phyloP scores from a whole-genome alignment of 1,140 invertebrate genomes.

The Penaeus chinensis region DNA sequence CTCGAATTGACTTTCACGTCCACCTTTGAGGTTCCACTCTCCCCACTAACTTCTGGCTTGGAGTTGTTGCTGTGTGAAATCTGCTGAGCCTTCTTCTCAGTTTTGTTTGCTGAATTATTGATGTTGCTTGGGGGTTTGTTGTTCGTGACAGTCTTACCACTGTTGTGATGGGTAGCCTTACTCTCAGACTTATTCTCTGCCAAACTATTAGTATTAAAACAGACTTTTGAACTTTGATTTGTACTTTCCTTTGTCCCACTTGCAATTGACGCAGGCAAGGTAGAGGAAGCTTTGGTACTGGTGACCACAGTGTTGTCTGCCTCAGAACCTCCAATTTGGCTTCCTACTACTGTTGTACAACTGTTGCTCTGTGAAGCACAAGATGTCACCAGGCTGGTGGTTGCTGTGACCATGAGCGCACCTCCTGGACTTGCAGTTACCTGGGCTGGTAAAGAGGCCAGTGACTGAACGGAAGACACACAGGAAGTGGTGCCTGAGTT shows the following conservation, averaged over 20 bases:
- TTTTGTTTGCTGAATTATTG: constrained; percentile 23
- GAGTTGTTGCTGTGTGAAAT: constrained; percentile 24
- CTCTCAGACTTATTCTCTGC: constrained; percentile 28
- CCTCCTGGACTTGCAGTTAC: background rate
- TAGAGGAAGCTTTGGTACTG: constrained; percentile 28
- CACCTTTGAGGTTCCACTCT: background rate
- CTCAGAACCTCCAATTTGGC: background rate
- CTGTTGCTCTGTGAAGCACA: no score
- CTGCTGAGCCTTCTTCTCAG: constrained; percentile 6
- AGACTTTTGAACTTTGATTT: constrained; percentile 53
- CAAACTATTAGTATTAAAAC: constrained; percentile 40
- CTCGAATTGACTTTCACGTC: constrained; percentile 13
- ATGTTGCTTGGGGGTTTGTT: constrained; percentile 18
- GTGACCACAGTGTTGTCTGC: background rate
- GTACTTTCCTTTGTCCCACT: constrained; percentile 52
- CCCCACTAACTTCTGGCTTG: constrained; percentile 26
- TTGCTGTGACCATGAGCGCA: constrained; percentile 2
- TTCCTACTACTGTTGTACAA: background rate
- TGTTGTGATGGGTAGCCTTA: background rate
- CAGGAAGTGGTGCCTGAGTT: constrained; percentile 3
- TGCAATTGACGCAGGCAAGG: constrained; percentile 24
- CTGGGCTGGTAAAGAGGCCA: background rate
- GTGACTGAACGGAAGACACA: constrained; percentile 11
- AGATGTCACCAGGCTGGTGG: no score
- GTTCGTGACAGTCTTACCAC: background rate